phyloP scores from a whole-genome alignment of 1,140 invertebrate species.

The Telenomus remus region DNA sequence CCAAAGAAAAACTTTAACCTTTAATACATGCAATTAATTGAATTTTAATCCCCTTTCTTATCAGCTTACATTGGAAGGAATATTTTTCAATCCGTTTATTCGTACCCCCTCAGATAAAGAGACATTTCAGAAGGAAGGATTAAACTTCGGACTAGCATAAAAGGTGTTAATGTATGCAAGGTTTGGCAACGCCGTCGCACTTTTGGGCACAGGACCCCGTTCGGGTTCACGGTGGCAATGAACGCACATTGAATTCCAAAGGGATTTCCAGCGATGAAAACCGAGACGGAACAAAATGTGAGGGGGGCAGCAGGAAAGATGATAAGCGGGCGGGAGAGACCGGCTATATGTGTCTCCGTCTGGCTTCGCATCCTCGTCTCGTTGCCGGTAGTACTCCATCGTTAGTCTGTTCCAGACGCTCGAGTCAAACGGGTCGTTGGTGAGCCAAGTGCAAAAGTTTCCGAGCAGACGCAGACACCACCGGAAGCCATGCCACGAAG shows the following conservation, averaged over 20 bases:
- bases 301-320: constrained; percentile 45
- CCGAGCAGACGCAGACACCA: constrained; percentile 10
- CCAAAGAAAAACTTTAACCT: too few species aligned
- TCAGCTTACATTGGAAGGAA: too few species aligned
- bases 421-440: constrained; percentile 65
- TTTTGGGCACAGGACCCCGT: constrained; percentile 27
- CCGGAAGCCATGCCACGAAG: constrained; percentile 47
- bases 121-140: too few species aligned
- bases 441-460: constrained; percentile 45
- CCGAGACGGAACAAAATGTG: constrained; percentile 20
- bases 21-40: too few species aligned
- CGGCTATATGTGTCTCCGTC: constrained; percentile 45
- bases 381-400: constrained; percentile 44
- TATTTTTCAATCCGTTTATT: too few species aligned
- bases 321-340: constrained; percentile 48
- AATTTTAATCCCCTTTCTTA: too few species aligned
- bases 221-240: constrained; percentile 3
- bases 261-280: constrained; percentile 28
- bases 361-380: constrained; percentile 27
- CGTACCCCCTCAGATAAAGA: too few species aligned
- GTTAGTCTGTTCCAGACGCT: constrained; percentile 69
- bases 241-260: constrained; percentile 40
- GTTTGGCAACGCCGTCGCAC: constrained; percentile 30
- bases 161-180: constrained; percentile 10
- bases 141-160: too few species aligned